phyloP scores from a whole-genome alignment of 2,113 vertebrate genomes.

The Archocentrus centrarchus region DNA sequence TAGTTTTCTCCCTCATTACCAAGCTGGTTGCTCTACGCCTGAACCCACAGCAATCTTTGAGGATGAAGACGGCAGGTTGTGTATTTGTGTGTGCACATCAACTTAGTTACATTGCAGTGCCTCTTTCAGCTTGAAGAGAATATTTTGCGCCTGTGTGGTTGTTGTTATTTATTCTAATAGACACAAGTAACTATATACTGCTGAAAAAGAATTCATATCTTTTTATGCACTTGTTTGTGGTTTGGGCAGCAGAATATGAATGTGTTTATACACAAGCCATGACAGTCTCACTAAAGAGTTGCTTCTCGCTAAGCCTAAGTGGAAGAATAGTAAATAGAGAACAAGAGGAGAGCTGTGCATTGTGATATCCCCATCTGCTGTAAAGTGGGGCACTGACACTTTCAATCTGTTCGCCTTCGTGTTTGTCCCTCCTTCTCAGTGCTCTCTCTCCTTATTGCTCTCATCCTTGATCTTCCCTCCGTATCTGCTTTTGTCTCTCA shows the following conservation, averaged over 20 bases:
- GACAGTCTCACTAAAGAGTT: conserved; percentile 62
- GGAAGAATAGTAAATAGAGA: conserved; percentile 71
- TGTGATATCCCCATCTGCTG: conserved; percentile 76
- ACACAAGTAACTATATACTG: conserved; percentile 39
- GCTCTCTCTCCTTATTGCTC: conserved; percentile 48
- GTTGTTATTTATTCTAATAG: conserved; percentile 50
- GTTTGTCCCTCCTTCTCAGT: conserved; percentile 43
- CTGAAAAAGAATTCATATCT: conserved; percentile 53
- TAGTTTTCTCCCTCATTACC: conserved; percentile 73
- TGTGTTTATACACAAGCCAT: conserved; percentile 50
- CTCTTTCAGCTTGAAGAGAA: conserved; percentile 25
- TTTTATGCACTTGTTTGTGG: conserved; percentile 39
- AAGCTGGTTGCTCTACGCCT: conserved; percentile 46
- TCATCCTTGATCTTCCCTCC: conserved; percentile 53
- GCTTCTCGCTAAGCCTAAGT: conserved; percentile 66
- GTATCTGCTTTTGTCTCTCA: conserved; percentile 56
- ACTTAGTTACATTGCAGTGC: conserved; percentile 38
- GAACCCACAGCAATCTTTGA: conserved; percentile 63
- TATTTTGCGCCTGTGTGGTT: background rate
- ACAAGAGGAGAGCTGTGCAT: conserved; percentile 61
- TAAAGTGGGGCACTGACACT: conserved; percentile 72
- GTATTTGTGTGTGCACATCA: conserved; percentile 23
- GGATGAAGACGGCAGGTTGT: conserved; percentile 48
- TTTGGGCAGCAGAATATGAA: conserved; percentile 49
- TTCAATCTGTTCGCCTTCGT: conserved; percentile 65